These are phyloP conservation scores for Toxotes jaculatrix DNA, from an alignment of 2,113 vertebrate genomes.

Conservation along the genomic window DNA sequence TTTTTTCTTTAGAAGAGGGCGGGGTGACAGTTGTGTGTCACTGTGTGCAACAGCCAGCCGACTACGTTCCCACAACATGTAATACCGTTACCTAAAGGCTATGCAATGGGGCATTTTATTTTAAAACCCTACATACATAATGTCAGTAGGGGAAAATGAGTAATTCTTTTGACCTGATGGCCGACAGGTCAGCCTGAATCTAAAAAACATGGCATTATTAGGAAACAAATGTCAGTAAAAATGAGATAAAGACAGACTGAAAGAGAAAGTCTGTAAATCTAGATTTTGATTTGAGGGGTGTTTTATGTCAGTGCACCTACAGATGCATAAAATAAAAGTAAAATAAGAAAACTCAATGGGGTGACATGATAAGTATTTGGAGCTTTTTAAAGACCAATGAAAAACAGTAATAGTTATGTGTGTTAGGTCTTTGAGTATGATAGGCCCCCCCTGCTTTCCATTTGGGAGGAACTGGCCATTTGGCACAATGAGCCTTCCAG, in stretches of 20 bases:
- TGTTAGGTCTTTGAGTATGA: background rate
- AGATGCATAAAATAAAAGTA: background rate
- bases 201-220: background rate
- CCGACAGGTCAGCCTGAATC: background rate
- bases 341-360: background rate
- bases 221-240: background rate
- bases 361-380: background rate
- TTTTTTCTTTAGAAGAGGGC: background rate
- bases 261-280: too few relatives aligned
- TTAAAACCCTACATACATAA: too few relatives aligned
- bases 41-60: slow-evolving; percentile 70
- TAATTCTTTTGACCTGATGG: background rate
- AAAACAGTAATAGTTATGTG: background rate
- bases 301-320: background rate
- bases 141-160: background rate
- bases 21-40: slow-evolving; percentile 90
- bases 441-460: background rate
- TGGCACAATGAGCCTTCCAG: slow-evolving; percentile 92
- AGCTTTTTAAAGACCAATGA: background rate
- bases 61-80: slow-evolving; percentile 65
- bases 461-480: slow-evolving; percentile 88
- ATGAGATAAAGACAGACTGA: background rate
- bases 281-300: background rate
- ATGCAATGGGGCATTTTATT: background rate
- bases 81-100: slow-evolving; percentile 7